Evolutionary conservation across 2,888 invertebrate species (phyloP).

Genomic region (Drosophila cracens): DNA sequence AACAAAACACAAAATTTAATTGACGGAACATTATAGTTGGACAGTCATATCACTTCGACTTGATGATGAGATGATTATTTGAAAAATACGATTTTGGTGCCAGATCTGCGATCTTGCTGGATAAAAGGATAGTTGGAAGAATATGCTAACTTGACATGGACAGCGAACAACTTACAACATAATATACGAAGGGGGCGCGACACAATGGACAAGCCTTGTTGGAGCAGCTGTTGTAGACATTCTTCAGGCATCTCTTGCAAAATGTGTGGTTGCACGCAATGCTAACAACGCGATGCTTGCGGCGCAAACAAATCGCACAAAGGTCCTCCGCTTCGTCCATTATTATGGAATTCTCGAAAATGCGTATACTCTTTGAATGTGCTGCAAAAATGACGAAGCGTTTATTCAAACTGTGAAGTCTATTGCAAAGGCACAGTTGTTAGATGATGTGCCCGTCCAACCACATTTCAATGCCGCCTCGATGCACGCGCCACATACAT

Average conservation of each 20-base stretch:
- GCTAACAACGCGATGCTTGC: constrained; percentile 45
- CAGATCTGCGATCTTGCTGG: constrained; percentile 38
- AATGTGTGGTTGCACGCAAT: constrained; percentile 58
- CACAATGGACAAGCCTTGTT: constrained; percentile 59
- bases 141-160: not conserved
- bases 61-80: constrained; percentile 25
- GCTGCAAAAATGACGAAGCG: constrained; percentile 11
- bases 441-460: not conserved
- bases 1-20: constrained; percentile 14
- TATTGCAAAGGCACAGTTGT: constrained; percentile 22
- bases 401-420: constrained; percentile 26
- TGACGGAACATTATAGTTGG: constrained; percentile 1
- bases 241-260: constrained; percentile 51
- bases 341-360: constrained; percentile 4
- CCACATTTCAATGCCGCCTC: not conserved
- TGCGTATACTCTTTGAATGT: constrained; percentile 6
- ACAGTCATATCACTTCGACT: not conserved
- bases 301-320: constrained; percentile 52
- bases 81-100: constrained; percentile 50
- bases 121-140: not conserved
- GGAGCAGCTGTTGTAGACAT: constrained; percentile 36
- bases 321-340: constrained; percentile 50
- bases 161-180: constrained; percentile 49
- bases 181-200: constrained; percentile 59
- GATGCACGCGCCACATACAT: constrained; percentile 15